Base-by-base conservation (phyloP, 2,113 vertebrate genomes). In the Picathartes gymnocephalus region DNA sequence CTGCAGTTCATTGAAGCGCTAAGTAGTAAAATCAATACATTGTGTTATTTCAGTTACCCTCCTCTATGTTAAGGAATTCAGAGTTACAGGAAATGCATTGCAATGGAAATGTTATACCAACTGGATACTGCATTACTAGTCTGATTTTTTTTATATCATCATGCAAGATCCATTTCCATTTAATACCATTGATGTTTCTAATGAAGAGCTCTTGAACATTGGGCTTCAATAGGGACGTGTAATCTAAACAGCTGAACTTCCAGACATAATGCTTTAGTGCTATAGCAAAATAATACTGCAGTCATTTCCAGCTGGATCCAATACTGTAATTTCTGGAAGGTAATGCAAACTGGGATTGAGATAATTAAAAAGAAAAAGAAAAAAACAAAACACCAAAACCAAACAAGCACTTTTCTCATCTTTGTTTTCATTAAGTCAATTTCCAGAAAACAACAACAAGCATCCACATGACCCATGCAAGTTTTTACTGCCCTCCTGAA, bases 191-290 rank as follows among this genome's bases (percentile, higher is more conserved):
- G 80, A 90, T 86, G 82, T 87, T 93, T 92, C 81, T 82, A 83
- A 86, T 88, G 85, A 95, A 90, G 87, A 96, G 24, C 64, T 80
- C 90, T 92, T 80, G 77, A 94, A 92, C 39, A 35, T 85, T 19
- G 90, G 70, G 68, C 78, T 96, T 65, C 78, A 72, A 93, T 79
- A 82, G 47, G 35, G 65, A 69, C 0, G 0, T 48, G 65, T 62
- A 73, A 90, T 66, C 84, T 71, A 92, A 88, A 91, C 3, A 88
- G 70, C 47, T 77, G 39, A 87, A 66, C 74, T 87, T 86, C 51
- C 64, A 86, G 54, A 69, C 50, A 81, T 58, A 92, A 80, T 2
- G 4, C 50, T 86, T 85, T 60, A 88, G 35, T 88, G 56, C 64
- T 87, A 68, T 6, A 23, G 69, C 57, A 83, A 88, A 95, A 70